These are phyloP conservation scores for Emydocephalus ijimae DNA, from an alignment of 2,113 vertebrate genomes.

Conservation along the genomic window DNA sequence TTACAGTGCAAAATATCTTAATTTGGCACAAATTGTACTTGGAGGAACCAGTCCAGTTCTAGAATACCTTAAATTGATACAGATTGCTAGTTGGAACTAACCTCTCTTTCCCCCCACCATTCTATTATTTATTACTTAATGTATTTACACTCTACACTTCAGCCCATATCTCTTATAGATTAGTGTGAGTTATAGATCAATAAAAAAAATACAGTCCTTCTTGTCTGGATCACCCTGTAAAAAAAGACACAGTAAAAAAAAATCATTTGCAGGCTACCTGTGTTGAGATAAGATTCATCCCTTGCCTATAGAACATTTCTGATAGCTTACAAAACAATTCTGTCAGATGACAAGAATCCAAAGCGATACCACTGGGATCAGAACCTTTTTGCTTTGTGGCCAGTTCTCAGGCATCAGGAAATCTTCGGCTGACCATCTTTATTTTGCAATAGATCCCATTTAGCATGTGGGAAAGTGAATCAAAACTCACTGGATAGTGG, in stretches of 20 bases:
- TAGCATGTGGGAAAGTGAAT: not conserved
- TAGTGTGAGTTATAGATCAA: not conserved
- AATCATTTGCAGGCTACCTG: not conserved
- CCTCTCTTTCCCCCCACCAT: not conserved
- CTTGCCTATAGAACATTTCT: not conserved
- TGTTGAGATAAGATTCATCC: not conserved
- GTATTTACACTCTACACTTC: not conserved
- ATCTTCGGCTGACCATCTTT: not conserved
- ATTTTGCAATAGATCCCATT: not conserved
- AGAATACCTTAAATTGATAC: not conserved
- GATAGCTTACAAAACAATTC: not conserved
- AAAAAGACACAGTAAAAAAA: not conserved
- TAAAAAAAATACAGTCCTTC: not conserved
- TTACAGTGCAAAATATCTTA: not conserved
- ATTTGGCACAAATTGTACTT: not conserved
- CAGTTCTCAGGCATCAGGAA: not conserved
- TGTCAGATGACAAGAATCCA: not conserved
- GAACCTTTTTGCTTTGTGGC: not conserved
- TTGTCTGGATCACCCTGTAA: not conserved
- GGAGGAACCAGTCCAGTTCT: not conserved
- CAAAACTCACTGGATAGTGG: not conserved
- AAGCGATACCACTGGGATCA: not conserved
- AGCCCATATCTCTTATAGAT: not conserved
- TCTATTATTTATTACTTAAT: not conserved
- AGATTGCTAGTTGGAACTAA: not conserved